Evolutionary conservation across 2,113 vertebrate species (phyloP).

Genomic region (Eurystomus gularis): DNA sequence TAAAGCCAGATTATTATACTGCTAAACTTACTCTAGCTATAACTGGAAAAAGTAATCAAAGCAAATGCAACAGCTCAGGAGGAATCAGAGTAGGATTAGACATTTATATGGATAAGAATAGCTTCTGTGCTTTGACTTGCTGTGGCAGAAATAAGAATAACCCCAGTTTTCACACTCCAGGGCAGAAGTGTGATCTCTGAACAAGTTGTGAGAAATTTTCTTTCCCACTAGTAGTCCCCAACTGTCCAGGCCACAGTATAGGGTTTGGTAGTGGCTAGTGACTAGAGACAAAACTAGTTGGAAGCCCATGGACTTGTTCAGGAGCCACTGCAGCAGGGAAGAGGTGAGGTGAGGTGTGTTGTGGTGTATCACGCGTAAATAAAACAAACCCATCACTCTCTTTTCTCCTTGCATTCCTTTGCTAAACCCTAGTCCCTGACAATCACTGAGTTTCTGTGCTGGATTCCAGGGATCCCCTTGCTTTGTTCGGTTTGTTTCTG

Average conservation of each 20-base stretch:
- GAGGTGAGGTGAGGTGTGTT: not conserved
- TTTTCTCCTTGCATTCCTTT: not conserved
- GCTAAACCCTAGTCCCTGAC: not conserved
- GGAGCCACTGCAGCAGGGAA: not conserved
- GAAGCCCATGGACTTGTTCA: not conserved
- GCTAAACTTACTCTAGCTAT: constrained; percentile 14
- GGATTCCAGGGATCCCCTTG: not conserved
- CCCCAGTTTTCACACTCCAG: not conserved
- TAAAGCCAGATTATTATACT: not conserved
- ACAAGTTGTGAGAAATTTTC: constrained; percentile 10
- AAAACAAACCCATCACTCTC: not conserved
- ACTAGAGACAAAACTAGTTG: not conserved
- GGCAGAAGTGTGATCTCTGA: constrained; percentile 25
- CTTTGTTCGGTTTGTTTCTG: not conserved
- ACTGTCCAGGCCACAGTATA: not conserved
- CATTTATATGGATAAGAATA: constrained; percentile 47
- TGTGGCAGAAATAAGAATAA: constrained; percentile 44
- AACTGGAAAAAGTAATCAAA: constrained; percentile 40
- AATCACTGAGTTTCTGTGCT: not conserved
- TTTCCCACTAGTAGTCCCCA: not conserved
- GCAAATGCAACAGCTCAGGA: constrained; percentile 47
- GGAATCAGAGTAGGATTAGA: constrained; percentile 56
- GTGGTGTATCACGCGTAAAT: fast-evolving
- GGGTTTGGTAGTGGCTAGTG: not conserved
- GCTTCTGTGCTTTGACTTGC: constrained; percentile 5